phyloP scores from a whole-genome alignment of 35 echinoderm and acorn worm species.

The Anneissia japonica region DNA sequence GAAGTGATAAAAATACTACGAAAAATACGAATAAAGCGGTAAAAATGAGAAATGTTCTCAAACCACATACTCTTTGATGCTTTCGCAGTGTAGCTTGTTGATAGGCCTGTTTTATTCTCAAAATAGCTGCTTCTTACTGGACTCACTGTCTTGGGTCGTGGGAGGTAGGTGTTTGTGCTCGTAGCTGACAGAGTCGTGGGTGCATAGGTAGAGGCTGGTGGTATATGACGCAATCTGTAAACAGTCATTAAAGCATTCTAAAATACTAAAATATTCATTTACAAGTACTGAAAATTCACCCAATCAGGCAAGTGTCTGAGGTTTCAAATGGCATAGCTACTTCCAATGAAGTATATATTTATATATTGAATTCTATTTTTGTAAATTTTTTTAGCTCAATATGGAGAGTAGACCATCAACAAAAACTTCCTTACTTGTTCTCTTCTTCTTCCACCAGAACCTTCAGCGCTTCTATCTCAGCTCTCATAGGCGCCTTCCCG shows the following conservation, averaged over 20 bases:
- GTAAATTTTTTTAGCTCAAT: not conserved
- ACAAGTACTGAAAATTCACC: not conserved
- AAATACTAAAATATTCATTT: too few relatives aligned
- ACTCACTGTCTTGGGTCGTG: not conserved
- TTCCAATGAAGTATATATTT: too few relatives aligned
- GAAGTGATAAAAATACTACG: too few relatives aligned
- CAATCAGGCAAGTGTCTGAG: not conserved
- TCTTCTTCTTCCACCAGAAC: constrained; percentile 80
- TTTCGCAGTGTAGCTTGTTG: not conserved
- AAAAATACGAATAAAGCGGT: too few relatives aligned
- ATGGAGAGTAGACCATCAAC: not conserved
- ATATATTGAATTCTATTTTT: too few relatives aligned
- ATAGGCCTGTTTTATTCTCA: not conserved
- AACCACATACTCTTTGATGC: not conserved
- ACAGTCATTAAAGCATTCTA: too few relatives aligned
- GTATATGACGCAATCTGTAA: not conserved
- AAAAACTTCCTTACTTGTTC: constrained; percentile 64
- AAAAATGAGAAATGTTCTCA: too few relatives aligned
- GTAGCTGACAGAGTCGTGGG: not conserved
- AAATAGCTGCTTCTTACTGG: not conserved
- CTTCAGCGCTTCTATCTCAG: constrained; percentile 85
- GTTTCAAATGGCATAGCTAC: not conserved
- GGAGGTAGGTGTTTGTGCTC: not conserved
- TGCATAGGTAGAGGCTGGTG: not conserved
- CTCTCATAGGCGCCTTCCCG: constrained; percentile 83